phyloP scores from a whole-genome alignment of 2,888 invertebrate genomes.

The Acleris sparsana region DNA sequence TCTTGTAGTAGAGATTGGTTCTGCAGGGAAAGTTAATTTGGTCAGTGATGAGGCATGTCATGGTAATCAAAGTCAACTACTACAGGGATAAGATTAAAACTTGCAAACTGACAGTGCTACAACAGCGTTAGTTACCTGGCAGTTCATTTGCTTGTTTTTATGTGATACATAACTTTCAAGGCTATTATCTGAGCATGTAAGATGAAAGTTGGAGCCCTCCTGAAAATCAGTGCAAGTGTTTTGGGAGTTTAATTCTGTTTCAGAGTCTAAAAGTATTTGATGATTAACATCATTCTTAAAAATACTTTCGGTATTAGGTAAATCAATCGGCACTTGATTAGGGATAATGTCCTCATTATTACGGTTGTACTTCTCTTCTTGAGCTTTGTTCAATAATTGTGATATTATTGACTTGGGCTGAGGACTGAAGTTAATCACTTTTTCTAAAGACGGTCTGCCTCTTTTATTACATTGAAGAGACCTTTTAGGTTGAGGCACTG shows the following conservation, averaged over 20 bases:
- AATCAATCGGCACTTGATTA: background rate
- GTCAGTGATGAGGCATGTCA: no score
- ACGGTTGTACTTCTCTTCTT: conserved; percentile 38
- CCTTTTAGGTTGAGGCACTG: conserved; percentile 37
- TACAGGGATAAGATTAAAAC: no score
- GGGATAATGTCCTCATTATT: background rate
- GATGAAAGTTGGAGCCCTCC: conserved; percentile 10
- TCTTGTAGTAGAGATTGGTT: conserved; percentile 2
- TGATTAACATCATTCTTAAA: background rate
- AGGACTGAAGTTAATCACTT: conserved; percentile 57
- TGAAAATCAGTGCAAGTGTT: conserved; percentile 2
- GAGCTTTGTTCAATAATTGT: conserved; percentile 53
- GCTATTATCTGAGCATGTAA: conserved; percentile 3
- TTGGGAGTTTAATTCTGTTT: conserved; percentile 1
- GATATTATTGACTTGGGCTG: conserved; percentile 69
- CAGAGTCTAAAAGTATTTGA: background rate
- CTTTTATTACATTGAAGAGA: conserved; percentile 45
- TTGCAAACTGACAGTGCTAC: background rate
- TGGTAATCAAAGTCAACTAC: no score
- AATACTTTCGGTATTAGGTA: background rate
- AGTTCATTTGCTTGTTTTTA: conserved; percentile 3
- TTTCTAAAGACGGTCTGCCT: conserved; percentile 60
- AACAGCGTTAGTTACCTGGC: conserved; percentile 12
- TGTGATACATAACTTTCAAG: background rate
- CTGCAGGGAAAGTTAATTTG: conserved; percentile 13